A percentile compares a stretch with the other conserved stretches of the same genome.
Conservation (phyloP, 2,113 vertebrate genomes). For the Neogale vison region DNA sequence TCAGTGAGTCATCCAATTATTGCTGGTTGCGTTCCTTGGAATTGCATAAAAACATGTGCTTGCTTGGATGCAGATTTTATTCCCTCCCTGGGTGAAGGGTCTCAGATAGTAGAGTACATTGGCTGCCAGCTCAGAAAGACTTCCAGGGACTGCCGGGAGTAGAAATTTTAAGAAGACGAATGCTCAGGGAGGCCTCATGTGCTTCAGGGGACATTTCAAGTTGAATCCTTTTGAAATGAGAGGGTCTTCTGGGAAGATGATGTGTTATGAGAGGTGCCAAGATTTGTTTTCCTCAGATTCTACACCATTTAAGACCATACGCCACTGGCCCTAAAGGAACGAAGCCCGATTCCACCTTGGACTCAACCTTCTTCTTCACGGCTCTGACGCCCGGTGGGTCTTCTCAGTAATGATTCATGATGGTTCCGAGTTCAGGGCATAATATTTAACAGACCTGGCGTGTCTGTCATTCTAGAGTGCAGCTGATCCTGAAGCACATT, state of each 20-base stretch:
- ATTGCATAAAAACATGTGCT: not conserved
- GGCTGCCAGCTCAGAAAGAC: not conserved
- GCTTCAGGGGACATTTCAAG: not conserved
- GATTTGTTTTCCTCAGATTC: not conserved
- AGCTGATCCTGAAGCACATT: not conserved
- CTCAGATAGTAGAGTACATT: not conserved
- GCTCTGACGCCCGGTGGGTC: not conserved
- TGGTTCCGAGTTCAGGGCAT: not conserved
- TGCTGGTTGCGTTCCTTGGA: not conserved
- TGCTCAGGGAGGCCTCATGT: not conserved
- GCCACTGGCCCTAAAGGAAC: not conserved
- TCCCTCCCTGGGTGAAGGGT: not conserved
- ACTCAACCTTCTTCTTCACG: not conserved
- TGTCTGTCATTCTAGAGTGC: not conserved
- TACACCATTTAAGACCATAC: not conserved
- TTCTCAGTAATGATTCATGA: not conserved
- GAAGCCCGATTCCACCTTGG: not conserved
- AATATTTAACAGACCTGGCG: not conserved
- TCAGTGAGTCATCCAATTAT: not conserved
- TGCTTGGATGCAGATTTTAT: not conserved
- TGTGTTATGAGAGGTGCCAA: not conserved
- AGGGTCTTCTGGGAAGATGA: not conserved
- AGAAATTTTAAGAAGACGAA: not conserved
- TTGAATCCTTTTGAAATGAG: constrained; percentile 5
- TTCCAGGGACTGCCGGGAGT: not conserved